These are phyloP conservation scores for Acrocyrtus sp. DNA, from an alignment of 2,888 invertebrate genomes.

Conservation along the genomic window DNA sequence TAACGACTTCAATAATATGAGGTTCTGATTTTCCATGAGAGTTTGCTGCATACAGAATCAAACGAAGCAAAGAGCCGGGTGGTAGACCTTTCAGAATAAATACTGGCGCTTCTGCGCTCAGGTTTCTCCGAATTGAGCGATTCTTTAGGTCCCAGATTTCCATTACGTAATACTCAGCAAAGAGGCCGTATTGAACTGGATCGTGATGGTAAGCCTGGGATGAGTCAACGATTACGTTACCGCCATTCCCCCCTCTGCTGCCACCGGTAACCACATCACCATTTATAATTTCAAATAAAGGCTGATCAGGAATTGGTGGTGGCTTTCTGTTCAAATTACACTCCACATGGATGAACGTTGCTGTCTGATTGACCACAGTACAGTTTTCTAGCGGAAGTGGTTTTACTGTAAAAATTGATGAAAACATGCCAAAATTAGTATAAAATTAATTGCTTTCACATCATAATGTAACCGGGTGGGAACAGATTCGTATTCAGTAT, in stretches of 20 bases:
- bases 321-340: conserved; percentile 69
- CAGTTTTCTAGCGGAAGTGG: conserved; percentile 91
- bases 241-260: conserved; percentile 1
- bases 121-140: conserved; percentile 72
- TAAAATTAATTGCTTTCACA: not conserved
- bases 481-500: no score
- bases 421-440: not conserved
- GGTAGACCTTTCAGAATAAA: conserved; percentile 73
- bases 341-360: conserved; percentile 84
- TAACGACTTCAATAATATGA: conserved; percentile 81
- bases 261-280: conserved; percentile 50
- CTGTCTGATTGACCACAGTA: conserved; percentile 87
- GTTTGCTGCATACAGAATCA: conserved; percentile 86
- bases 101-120: conserved; percentile 64
- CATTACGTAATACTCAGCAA: conserved; percentile 62
- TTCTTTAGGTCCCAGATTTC: conserved; percentile 66
- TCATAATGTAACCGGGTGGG: not conserved
- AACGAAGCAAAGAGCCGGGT: conserved; percentile 70
- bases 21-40: conserved; percentile 89
- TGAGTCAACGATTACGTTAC: conserved; percentile 28
- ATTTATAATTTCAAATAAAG: conserved; percentile 63
- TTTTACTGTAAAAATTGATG: conserved; percentile 73
- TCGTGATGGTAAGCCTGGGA: conserved; percentile 58
- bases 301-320: conserved; percentile 62
- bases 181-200: conserved; percentile 61